Conservation (phyloP, 1,140 invertebrate species). For the Drosophila ambigua region DNA sequence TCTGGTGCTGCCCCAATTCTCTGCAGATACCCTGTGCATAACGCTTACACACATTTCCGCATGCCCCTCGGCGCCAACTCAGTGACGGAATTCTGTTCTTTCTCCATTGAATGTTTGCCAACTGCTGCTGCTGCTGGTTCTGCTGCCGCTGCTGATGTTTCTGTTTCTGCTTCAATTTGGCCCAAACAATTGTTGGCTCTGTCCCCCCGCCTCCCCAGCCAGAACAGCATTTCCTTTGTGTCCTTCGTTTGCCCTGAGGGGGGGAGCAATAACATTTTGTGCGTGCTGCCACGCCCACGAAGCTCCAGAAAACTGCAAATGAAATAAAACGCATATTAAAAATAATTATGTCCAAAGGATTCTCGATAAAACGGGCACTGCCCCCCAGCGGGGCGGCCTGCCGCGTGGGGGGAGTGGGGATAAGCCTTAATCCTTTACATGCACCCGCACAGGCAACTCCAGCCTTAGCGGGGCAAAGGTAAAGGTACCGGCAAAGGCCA, state of each 20-base stretch:
- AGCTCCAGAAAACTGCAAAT: slow-evolving; percentile 21
- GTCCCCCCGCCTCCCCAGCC: not conserved
- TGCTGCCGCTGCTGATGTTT: too few species aligned
- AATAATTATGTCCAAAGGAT: slow-evolving; percentile 26
- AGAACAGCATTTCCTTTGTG: not conserved
- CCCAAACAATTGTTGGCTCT: not conserved
- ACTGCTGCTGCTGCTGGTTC: not conserved
- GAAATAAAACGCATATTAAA: slow-evolving; percentile 46
- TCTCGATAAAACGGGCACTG: not conserved
- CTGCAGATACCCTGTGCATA: slow-evolving; percentile 24
- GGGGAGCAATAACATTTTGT: slow-evolving; percentile 41
- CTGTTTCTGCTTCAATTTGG: slow-evolving; percentile 1
- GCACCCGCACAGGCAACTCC: not conserved
- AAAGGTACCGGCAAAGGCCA: too few species aligned
- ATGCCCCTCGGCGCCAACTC: not conserved
- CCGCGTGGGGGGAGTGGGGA: not conserved
- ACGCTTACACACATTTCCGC: not conserved
- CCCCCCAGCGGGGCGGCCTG: not conserved
- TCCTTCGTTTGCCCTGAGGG: slow-evolving; percentile 14
- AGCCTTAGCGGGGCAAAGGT: slow-evolving; percentile 14
- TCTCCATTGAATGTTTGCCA: not conserved
- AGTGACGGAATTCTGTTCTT: not conserved
- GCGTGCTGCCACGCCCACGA: slow-evolving; percentile 34
- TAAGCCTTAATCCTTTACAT: slow-evolving; percentile 21
- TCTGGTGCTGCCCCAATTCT: too few species aligned